Percentiles rank a stretch among this genome's conserved stretches.
Evolutionary conservation across 2,113 vertebrate genomes (phyloP).

Genomic region (Otocyon megalotis): DNA sequence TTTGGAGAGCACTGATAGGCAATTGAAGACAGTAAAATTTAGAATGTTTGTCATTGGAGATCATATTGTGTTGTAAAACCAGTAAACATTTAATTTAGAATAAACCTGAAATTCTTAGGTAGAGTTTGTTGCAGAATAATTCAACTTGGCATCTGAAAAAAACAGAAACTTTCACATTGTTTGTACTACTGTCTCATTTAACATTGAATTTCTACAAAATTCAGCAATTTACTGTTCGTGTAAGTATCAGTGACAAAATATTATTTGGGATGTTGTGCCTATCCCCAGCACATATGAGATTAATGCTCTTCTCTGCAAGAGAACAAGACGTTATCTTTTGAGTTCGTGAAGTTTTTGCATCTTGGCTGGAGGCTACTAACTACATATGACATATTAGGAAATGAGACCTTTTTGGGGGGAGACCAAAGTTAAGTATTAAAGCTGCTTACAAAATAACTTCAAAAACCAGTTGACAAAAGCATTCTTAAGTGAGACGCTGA

Average conservation of each 20-base stretch:
- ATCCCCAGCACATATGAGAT: background rate
- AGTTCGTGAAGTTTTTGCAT: background rate
- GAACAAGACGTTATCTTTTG: background rate
- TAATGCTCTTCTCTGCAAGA: background rate
- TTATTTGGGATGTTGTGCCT: background rate
- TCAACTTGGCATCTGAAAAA: background rate
- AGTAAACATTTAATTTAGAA: background rate
- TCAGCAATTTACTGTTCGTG: background rate
- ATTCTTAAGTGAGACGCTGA: background rate
- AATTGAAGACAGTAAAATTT: constrained; percentile 56
- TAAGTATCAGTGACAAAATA: background rate
- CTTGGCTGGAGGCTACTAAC: constrained; percentile 20
- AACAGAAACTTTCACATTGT: background rate
- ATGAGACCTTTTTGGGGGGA: background rate
- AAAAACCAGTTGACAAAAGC: constrained; percentile 26
- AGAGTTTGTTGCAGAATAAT: background rate
- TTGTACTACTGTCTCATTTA: background rate
- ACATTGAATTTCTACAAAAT: background rate
- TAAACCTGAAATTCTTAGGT: constrained; percentile 1
- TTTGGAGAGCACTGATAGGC: constrained; percentile 57
- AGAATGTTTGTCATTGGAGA: constrained; percentile 17
- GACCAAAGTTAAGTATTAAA: constrained; percentile 22
- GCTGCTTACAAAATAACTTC: constrained; percentile 4
- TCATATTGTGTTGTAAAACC: constrained; percentile 15
- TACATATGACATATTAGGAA: constrained; percentile 17